A percentile compares a stretch with the other conserved stretches of the same genome.
These are phyloP conservation scores for Pediacus dermestoides DNA, from an alignment of 2,888 invertebrate genomes.

Conservation along the genomic window DNA sequence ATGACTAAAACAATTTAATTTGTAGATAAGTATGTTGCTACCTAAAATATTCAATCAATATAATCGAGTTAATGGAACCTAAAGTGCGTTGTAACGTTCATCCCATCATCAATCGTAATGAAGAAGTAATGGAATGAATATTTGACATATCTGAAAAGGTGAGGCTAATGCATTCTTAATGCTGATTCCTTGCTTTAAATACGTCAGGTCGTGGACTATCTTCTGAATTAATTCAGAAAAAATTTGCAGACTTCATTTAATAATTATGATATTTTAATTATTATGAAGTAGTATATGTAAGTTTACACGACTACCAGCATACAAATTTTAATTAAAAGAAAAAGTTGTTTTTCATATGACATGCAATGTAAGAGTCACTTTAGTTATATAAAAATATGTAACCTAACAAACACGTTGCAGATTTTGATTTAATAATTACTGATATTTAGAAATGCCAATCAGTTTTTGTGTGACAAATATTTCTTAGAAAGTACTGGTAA, in stretches of 20 bases:
- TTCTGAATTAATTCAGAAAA: conserved; percentile 8
- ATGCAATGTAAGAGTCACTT: no score
- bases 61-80: conserved; percentile 10
- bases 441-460: no score
- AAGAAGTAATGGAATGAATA: conserved; percentile 11
- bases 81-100: conserved; percentile 13
- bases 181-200: conserved; percentile 1
- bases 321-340: no score
- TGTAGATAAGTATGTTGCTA: conserved; percentile 12
- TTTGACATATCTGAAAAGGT: conserved; percentile 6
- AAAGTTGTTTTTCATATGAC: no score
- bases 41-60: conserved; percentile 10
- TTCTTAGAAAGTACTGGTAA: no score
- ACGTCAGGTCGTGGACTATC: conserved; percentile 4
- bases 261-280: no score
- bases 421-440: no score
- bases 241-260: conserved; percentile 7
- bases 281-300: no score
- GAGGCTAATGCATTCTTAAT: conserved; percentile 12
- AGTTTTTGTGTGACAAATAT: no score
- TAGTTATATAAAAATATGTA: no score
- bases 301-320: no score
- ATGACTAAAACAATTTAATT: conserved; percentile 11
- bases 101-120: conserved; percentile 11
- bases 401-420: no score